Percentiles rank a stretch among this genome's conserved stretches.
These are phyloP conservation scores for Distichodus sexfasciatus DNA, from an alignment of 2,797 vertebrate genomes.

Conservation along the genomic window DNA sequence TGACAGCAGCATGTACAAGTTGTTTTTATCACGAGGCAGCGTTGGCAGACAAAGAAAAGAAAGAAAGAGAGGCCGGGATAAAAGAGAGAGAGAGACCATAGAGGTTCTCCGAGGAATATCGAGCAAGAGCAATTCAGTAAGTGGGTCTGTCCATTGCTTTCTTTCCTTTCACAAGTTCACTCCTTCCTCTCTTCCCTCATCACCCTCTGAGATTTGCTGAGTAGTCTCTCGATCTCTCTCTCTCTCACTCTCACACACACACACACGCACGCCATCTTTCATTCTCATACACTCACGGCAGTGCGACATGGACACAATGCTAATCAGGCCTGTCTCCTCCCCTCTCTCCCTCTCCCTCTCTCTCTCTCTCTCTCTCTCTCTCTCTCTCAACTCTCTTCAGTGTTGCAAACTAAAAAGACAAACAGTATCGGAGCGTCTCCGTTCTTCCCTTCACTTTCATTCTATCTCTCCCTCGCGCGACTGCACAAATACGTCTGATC, in stretches of 20 bases:
- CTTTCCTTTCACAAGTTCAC: conserved; percentile 28
- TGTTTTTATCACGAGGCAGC: no score
- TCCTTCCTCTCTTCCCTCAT: conserved; percentile 15
- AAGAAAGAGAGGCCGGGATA: no score
- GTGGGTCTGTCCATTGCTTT: conserved; percentile 20
- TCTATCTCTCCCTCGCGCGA: conserved; percentile 29
- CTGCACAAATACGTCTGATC: conserved; percentile 14
- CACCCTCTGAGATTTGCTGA: conserved; percentile 61
- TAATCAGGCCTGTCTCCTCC: conserved; percentile 63
- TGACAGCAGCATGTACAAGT: no score
- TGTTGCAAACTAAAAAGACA: conserved; percentile 52
- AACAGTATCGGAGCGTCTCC: conserved; percentile 32
- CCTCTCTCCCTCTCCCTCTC: conserved; percentile 13
- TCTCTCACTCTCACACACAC: conserved; percentile 34
- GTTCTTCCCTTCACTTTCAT: conserved; percentile 27
- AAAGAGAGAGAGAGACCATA: conserved; percentile 2
- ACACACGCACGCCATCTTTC: conserved; percentile 18
- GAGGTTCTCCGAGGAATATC: neutral
- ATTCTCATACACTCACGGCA: conserved; percentile 59
- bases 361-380: conserved; percentile 12
- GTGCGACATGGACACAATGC: conserved; percentile 73
- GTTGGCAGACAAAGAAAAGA: neutral
- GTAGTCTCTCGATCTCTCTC: conserved; percentile 53
- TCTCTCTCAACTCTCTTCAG: conserved; percentile 49
- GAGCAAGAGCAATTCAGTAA: neutral